Percentiles rank a stretch among this genome's conserved stretches.
phyloP scores from a whole-genome alignment of 2,113 vertebrate genomes.

The Octodon degus region DNA sequence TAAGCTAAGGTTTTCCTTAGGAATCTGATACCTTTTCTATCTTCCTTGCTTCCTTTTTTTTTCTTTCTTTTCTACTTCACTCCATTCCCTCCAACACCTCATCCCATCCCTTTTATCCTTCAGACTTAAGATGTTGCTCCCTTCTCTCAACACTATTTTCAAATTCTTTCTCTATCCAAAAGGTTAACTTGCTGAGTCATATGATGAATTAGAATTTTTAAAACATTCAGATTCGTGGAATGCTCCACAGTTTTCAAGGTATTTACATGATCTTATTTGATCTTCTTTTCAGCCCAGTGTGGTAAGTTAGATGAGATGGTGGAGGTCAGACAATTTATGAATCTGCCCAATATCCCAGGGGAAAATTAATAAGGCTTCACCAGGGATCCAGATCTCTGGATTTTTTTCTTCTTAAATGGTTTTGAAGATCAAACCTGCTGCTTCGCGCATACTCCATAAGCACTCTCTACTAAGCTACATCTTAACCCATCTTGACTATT shows the following conservation, averaged over 20 bases:
- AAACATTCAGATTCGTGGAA: constrained; percentile 5
- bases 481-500: background rate
- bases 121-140: background rate
- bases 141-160: background rate
- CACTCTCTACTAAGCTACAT: background rate
- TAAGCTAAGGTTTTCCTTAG: background rate
- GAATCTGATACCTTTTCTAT: constrained; percentile 5
- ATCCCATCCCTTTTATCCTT: background rate
- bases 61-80: background rate
- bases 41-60: background rate
- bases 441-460: background rate
- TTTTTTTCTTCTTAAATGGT: background rate
- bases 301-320: background rate
- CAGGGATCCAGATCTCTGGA: background rate
- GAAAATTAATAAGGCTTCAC: constrained; percentile 13
- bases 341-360: constrained; percentile 18
- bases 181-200: background rate
- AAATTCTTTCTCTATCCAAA: constrained; percentile 31
- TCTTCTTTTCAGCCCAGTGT: constrained; percentile 5
- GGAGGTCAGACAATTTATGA: background rate
- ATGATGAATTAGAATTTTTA: constrained; percentile 38
- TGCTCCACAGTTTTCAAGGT: background rate
- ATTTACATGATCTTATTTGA: background rate
- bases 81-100: background rate
- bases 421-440: background rate